Conservation (phyloP, 2,113 vertebrate genomes). For the Gymnorhina tibicen region DNA sequence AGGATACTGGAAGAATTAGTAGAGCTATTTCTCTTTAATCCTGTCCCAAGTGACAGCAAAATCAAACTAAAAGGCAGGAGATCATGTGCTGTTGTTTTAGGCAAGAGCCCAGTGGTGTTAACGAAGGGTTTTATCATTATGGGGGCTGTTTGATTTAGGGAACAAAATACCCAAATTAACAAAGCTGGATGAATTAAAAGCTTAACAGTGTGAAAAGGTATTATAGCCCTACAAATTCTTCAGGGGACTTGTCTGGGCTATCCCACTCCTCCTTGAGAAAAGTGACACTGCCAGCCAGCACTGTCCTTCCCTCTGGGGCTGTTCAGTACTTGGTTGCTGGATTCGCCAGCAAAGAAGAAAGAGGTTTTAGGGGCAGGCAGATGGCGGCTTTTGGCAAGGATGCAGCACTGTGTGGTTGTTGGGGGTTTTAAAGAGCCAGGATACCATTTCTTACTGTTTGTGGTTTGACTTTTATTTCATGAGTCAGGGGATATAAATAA, state of each 20-base stretch:
- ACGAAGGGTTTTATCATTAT: not conserved
- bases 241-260: conserved; percentile 22
- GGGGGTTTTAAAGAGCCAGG: not conserved
- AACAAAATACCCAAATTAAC: conserved; percentile 24
- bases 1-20: conserved; percentile 53
- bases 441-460: not conserved
- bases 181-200: conserved; percentile 67
- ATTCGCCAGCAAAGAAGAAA: not conserved
- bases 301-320: not conserved
- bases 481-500: not conserved
- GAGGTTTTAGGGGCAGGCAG: not conserved
- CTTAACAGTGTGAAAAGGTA: conserved; percentile 63
- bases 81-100: conserved; percentile 27
- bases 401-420: not conserved
- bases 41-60: conserved; percentile 3
- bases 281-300: not conserved
- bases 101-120: conserved; percentile 38
- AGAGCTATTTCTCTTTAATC: conserved; percentile 35
- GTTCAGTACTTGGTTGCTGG: fast-evolving
- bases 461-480: not conserved
- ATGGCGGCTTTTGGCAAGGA: not conserved
- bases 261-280: not conserved
- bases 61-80: not conserved
- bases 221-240: conserved; percentile 48
- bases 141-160: not conserved